These are phyloP conservation scores for Lanistes nyassanus DNA, from an alignment of 1,140 invertebrate species.

Conservation along the genomic window DNA sequence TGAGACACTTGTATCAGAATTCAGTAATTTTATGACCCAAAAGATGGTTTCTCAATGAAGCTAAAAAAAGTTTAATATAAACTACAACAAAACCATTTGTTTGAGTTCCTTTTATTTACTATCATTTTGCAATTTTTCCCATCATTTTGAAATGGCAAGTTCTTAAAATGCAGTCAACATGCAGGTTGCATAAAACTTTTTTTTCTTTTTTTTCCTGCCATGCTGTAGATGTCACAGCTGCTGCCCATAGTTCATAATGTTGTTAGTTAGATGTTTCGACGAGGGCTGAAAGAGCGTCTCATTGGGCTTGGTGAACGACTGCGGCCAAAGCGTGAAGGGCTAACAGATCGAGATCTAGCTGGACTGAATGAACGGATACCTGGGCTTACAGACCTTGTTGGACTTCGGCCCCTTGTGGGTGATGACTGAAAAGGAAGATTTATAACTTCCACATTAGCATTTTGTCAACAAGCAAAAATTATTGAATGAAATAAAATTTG, in stretches of 20 bases:
- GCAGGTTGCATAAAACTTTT: not conserved
- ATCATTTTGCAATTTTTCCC: too few species aligned
- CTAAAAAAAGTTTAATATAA: too few species aligned
- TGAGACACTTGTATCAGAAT: too few species aligned
- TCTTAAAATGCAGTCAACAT: not conserved
- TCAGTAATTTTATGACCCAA: too few species aligned
- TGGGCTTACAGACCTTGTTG: constrained; percentile 53
- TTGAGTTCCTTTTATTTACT: too few species aligned
- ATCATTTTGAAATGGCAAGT: not conserved
- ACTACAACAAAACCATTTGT: too few species aligned
- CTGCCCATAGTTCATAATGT: not conserved
- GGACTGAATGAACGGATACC: constrained; percentile 49
- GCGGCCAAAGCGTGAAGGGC: constrained; percentile 35
- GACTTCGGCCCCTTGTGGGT: constrained; percentile 27
- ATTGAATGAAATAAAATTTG: not conserved
- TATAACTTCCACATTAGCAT: too few species aligned
- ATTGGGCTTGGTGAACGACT: constrained; percentile 51
- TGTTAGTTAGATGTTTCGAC: constrained; percentile 14
- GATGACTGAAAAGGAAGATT: constrained; percentile 6
- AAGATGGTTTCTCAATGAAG: too few species aligned
- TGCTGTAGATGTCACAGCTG: not conserved
- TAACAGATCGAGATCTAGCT: constrained; percentile 39
- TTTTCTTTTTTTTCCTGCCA: not conserved
- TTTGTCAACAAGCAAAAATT: too few species aligned
- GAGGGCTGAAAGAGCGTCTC: constrained; percentile 40